These are phyloP conservation scores for Chaetoderma sp. DNA, from an alignment of 2,888 invertebrate genomes.

Conservation along the genomic window DNA sequence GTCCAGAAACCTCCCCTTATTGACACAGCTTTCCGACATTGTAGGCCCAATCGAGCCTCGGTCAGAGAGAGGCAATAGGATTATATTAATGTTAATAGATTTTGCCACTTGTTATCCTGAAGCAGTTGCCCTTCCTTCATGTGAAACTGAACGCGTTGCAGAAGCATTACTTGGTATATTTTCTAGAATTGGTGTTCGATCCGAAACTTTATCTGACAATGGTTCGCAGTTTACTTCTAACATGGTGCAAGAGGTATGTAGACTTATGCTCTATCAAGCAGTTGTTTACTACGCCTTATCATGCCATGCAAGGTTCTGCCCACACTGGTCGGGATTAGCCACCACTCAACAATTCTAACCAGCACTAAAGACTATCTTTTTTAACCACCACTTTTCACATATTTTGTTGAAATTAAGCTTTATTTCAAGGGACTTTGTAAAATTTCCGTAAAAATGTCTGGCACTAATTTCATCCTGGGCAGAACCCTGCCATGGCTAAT, in stretches of 20 bases:
- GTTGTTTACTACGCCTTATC: slow-evolving; percentile 27
- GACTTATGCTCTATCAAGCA: slow-evolving; percentile 28
- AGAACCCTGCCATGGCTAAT: no score
- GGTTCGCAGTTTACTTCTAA: slow-evolving; percentile 39
- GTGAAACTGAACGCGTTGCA: slow-evolving; percentile 34
- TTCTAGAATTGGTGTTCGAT: slow-evolving; percentile 28
- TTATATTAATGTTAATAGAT: slow-evolving; percentile 34
- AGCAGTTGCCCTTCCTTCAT: slow-evolving; percentile 20
- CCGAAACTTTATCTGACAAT: slow-evolving; percentile 36
- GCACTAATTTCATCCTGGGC: no score
- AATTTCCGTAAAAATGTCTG: no score
- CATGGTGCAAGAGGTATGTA: slow-evolving; percentile 28
- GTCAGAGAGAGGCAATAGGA: slow-evolving; percentile 29
- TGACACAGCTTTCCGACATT: slow-evolving; percentile 37
- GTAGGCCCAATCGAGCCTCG: slow-evolving; percentile 37
- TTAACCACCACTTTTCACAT: no score
- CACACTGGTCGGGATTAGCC: no score
- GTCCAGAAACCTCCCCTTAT: slow-evolving; percentile 31
- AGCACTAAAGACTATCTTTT: no score
- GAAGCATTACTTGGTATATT: slow-evolving; percentile 34
- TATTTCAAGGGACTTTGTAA: no score
- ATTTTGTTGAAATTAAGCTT: no score
- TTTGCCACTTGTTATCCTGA: slow-evolving; percentile 36
- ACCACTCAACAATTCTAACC: no score
- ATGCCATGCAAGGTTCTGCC: no score